Conservation (phyloP, 2,888 invertebrate genomes). For the Slavum lentiscoides region DNA sequence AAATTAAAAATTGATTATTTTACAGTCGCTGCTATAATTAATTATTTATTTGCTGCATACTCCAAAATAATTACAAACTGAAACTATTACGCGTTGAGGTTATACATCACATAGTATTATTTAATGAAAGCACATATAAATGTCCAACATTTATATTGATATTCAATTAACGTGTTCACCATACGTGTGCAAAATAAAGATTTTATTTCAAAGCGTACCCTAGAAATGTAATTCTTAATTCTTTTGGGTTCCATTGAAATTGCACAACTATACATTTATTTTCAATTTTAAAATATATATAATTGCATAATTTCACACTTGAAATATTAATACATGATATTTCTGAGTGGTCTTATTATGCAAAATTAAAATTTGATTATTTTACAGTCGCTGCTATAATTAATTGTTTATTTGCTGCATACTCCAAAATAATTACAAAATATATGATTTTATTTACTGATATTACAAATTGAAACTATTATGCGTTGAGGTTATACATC, state of each 20-base stretch:
- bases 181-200: slow-evolving; percentile 53
- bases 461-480: too few relatives aligned
- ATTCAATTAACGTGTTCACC: slow-evolving; percentile 42
- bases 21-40: slow-evolving; percentile 38
- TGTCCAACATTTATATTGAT: slow-evolving; percentile 48
- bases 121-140: slow-evolving; percentile 54
- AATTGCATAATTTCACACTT: slow-evolving; percentile 43
- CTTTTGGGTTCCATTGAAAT: slow-evolving; percentile 45
- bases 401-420: slow-evolving; percentile 10
- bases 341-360: slow-evolving; percentile 43
- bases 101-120: too few relatives aligned
- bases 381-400: slow-evolving; percentile 41
- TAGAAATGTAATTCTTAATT: slow-evolving; percentile 14
- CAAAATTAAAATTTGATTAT: slow-evolving; percentile 33
- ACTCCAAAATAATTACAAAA: too few relatives aligned
- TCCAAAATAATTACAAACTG: too few relatives aligned
- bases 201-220: slow-evolving; percentile 54
- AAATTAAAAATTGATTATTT: slow-evolving; percentile 36
- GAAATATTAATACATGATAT: background rate
- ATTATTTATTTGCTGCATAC: slow-evolving; percentile 7
- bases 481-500: too few relatives aligned
- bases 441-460: background rate
- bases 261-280: background rate
- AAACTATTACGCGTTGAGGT: too few relatives aligned
- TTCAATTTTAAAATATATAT: too few relatives aligned